Base-by-base conservation (phyloP, 2,888 invertebrate species). In the Sisyra nigra region DNA sequence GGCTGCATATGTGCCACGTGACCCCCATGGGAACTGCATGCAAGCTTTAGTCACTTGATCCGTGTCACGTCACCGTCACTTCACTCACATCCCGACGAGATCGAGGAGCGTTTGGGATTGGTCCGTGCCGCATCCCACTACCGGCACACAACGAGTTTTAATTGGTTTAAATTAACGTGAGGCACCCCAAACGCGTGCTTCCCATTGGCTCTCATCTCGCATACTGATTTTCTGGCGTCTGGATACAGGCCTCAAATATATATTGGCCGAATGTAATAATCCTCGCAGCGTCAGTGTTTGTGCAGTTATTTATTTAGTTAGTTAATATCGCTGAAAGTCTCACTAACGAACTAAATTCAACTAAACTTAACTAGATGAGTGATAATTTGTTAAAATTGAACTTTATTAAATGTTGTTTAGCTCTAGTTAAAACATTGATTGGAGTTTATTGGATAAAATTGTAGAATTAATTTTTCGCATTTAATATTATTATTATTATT, bases 201-300 rank as follows among this genome's bases (percentile, higher is more conserved):
- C 14, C 31, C 41, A 41, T 41, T 41, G 41, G 41, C 14, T 15
- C 14, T 13, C 10, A 24, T 39, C 13, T 13, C 18, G 14, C 31
- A 17, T 30, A 31, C 31, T 24, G 24, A 24, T 24, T 24, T 24
- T 24, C 29, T 17, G 41, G 41, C 29, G 31, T 32, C 31, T 41
- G 29, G 29, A 17, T 31, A 41, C 30, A 14, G 29, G 31, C 31
- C 31, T 62, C 62, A 63, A 62, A 60, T 64, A 64, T 64, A 64
- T 62, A 64, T 63, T 62, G 62, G 57, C 57, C 59, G 58, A 62
- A 45, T 43, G 40, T 63, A 57, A 62, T 61, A 61, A 63, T 60
- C 60, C 61, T 60, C 59, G 56, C 57, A 24, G 24, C 59, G 58
- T 60, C 59, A 60, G 60, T 60, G 50, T 51, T 24, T 24, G 24